Conservation (phyloP, 2,888 invertebrate genomes). For the Calliopum simillimum region DNA sequence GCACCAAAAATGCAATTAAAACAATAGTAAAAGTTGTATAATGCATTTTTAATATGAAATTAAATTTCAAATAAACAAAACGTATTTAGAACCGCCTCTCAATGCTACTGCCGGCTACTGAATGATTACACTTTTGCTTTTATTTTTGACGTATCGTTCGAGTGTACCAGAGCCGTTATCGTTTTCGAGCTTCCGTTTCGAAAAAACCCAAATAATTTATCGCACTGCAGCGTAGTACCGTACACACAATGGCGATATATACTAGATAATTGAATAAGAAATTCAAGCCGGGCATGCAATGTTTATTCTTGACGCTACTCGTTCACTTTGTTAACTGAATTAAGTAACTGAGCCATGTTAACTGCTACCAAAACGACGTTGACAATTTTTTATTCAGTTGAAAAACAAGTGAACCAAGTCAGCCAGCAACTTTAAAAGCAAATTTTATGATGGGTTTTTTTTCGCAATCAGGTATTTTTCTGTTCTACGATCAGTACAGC, state of each 20-base stretch:
- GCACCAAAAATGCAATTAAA: not conserved
- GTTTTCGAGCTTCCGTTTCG: too few relatives aligned
- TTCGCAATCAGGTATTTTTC: not conserved
- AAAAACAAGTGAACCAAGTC: not conserved
- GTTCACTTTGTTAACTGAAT: slow-evolving; percentile 20
- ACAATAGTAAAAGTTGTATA: not conserved
- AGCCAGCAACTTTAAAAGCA: not conserved
- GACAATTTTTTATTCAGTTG: slow-evolving; percentile 10
- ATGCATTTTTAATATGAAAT: not conserved
- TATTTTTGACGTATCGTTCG: not conserved
- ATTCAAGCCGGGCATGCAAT: not conserved
- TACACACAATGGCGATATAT: too few relatives aligned
- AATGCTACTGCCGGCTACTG: not conserved
- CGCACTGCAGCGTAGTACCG: too few relatives aligned
- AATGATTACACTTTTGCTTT: not conserved
- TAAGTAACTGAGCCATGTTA: not conserved
- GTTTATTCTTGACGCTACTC: not conserved
- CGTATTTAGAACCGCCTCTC: not conserved
- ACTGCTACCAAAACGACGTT: slow-evolving; percentile 3
- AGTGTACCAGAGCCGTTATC: not conserved
- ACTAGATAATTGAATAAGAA: too few relatives aligned
- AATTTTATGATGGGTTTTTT: slow-evolving; percentile 7
- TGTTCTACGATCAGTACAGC: not conserved
- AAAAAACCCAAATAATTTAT: too few relatives aligned
- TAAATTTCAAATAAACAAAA: not conserved